Conservation (phyloP, 2,888 invertebrate species). For the Melikaiella ostensackeni region DNA sequence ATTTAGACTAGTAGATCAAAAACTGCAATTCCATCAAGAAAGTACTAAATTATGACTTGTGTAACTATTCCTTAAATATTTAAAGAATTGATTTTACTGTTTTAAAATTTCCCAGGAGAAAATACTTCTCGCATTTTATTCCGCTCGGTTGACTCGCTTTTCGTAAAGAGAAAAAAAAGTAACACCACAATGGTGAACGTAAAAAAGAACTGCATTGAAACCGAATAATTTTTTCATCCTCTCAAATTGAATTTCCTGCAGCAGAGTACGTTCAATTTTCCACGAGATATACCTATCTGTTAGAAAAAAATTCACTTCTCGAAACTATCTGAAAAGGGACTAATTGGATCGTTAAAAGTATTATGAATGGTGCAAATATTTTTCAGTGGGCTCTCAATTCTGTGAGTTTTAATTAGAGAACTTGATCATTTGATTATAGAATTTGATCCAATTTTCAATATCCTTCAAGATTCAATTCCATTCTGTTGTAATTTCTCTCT, state of each 20-base stretch:
- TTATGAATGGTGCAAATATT: constrained; percentile 44
- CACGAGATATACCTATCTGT: constrained; percentile 29
- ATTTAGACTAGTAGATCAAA: too few species aligned
- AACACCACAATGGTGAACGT: constrained; percentile 18
- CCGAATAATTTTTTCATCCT: constrained; percentile 45
- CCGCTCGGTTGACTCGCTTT: constrained; percentile 2
- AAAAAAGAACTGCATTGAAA: constrained; percentile 29
- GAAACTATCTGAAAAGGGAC: constrained; percentile 56
- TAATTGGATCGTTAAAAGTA: constrained; percentile 49
- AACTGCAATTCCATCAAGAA: too few species aligned
- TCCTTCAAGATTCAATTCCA: neutral
- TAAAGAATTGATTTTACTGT: neutral
- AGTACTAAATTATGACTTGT: too few species aligned
- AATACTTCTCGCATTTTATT: constrained; percentile 10
- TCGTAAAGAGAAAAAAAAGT: constrained; percentile 18
- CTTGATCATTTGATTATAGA: constrained; percentile 10
- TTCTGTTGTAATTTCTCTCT: constrained; percentile 5
- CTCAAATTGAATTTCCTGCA: constrained; percentile 23
- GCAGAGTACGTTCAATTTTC: constrained; percentile 42
- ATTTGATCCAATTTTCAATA: constrained; percentile 21
- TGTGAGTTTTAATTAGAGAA: constrained; percentile 9
- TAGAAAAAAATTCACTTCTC: constrained; percentile 42
- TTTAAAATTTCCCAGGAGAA: neutral
- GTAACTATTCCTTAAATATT: neutral
- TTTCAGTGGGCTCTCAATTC: constrained; percentile 36